Base-by-base conservation (phyloP, 2,888 invertebrate species). In the Meghimatium bilineatum region DNA sequence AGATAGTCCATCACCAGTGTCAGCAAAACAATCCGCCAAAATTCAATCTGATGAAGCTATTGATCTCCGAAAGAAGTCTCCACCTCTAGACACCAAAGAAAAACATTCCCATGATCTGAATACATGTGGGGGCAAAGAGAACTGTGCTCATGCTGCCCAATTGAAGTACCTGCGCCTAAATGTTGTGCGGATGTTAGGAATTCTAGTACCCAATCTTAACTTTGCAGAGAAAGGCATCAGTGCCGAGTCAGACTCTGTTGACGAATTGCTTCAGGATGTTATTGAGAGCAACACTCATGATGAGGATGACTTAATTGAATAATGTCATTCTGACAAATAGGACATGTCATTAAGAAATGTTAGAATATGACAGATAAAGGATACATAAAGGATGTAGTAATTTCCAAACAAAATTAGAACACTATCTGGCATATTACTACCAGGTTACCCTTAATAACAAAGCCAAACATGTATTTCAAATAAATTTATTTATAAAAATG, bases 131-230 rank as follows among this genome's bases (percentile, higher is more conserved):
- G 86, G 63, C 56, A 90, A 90, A 85, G 87, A 86, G 38, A 89
- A 90, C 86, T 93, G 93, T 86, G 82, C 88, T n/a, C 91, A 93
- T 85, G 89, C 89, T 74, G 85, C 88, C 81, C 92, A 93, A 87
- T 89, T 93, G 80, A 89, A 89, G 82, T 88, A 90, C 87, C 88
- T 93, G 84, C 88, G 93, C 20, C 88, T 89, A 82, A 93, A 93
- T 84, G 93, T 93, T 36, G 91, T 93, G 36, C 90, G 91, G 56
- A 93, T 93, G 93, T 88, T 93, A 85, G 91, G 92, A 85, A 92
- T 92, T 81, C 89, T 93, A 83, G 92, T 92, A 17, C 93, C 93
- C 17, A 93, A 93, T 83, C 86, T 93, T 83, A 92, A 92, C 86
- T 91, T 92, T 79, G 93, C 92, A 79, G 93, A 92, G 85, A 92